Conservation (phyloP, 2,888 invertebrate species). For the Furcula furcula region DNA sequence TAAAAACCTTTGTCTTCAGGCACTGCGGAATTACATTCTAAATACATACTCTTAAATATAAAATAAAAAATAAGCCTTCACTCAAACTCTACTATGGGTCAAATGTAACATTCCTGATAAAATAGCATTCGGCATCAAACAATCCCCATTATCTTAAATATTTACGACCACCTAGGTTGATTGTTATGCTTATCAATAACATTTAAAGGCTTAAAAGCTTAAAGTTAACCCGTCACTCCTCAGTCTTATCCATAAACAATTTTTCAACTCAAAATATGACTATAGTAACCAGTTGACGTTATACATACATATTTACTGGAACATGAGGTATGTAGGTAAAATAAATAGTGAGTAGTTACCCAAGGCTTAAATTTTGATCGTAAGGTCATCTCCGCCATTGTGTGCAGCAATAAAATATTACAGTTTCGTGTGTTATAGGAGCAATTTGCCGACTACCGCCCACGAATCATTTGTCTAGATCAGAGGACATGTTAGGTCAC, state of each 20-base stretch:
- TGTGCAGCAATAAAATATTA: constrained; percentile 69
- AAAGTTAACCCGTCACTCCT: constrained; percentile 5
- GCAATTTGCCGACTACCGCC: constrained; percentile 62
- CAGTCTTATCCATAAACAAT: neutral
- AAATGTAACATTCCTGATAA: constrained; percentile 26
- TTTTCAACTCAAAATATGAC: too few species aligned
- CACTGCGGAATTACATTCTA: too few species aligned
- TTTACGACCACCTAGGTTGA: constrained; percentile 51
- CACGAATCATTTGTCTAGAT: constrained; percentile 37
- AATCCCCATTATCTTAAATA: constrained; percentile 40
- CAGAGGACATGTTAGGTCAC: constrained; percentile 11
- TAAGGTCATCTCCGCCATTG: constrained; percentile 73
- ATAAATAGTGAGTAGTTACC: constrained; percentile 43
- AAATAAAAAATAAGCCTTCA: too few species aligned
- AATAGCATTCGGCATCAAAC: constrained; percentile 34
- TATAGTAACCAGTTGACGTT: too few species aligned
- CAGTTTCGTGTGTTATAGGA: constrained; percentile 71
- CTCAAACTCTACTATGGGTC: too few species aligned
- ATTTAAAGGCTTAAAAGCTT: constrained; percentile 26
- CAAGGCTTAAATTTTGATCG: constrained; percentile 50
- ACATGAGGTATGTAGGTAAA: constrained; percentile 33
- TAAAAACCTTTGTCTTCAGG: too few species aligned
- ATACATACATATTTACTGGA: constrained; percentile 23
- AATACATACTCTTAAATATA: too few species aligned
- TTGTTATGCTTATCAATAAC: constrained; percentile 32